These are phyloP conservation scores for Danaus chrysippus DNA, from an alignment of 2,888 invertebrate genomes.

Conservation along the genomic window DNA sequence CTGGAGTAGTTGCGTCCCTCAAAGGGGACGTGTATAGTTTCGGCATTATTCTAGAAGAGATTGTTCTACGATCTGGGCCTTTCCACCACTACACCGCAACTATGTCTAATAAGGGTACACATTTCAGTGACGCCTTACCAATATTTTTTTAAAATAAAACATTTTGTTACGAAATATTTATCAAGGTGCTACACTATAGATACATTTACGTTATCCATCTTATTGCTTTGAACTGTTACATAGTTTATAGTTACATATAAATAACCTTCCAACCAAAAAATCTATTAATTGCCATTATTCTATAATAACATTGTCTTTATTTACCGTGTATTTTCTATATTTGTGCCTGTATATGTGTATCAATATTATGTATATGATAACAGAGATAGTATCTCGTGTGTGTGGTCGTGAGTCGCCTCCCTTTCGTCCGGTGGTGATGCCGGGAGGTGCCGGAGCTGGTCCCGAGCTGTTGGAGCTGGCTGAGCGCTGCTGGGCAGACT, in stretches of 20 bases:
- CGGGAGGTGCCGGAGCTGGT: conserved; percentile 84
- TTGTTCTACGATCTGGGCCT: conserved; percentile 89
- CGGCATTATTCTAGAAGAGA: conserved; percentile 94
- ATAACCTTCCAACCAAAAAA: no score
- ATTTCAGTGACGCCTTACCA: not conserved
- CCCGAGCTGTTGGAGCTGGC: conserved; percentile 87
- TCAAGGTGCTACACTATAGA: no score
- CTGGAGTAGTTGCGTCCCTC: conserved; percentile 86
- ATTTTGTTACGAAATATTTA: no score
- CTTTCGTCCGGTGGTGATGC: conserved; percentile 85
- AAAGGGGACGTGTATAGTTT: conserved; percentile 96
- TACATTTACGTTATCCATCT: no score
- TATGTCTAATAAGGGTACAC: conserved; percentile 81
- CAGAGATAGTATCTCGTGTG: conserved; percentile 86
- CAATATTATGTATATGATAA: conserved; percentile 1
- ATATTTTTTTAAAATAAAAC: not conserved
- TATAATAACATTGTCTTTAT: no score
- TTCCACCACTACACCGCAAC: conserved; percentile 85
- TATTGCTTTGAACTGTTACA: no score
- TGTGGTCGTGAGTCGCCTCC: conserved; percentile 85
- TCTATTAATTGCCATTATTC: no score
- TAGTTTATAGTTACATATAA: no score
- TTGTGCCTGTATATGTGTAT: no score
- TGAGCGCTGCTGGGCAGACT: conserved; percentile 89
- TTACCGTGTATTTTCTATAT: no score